Evolutionary conservation across 2,113 vertebrate species (phyloP), one percentile per base, ranked within the genome.

Genomic region (Phyllostomus discolor): DNA sequence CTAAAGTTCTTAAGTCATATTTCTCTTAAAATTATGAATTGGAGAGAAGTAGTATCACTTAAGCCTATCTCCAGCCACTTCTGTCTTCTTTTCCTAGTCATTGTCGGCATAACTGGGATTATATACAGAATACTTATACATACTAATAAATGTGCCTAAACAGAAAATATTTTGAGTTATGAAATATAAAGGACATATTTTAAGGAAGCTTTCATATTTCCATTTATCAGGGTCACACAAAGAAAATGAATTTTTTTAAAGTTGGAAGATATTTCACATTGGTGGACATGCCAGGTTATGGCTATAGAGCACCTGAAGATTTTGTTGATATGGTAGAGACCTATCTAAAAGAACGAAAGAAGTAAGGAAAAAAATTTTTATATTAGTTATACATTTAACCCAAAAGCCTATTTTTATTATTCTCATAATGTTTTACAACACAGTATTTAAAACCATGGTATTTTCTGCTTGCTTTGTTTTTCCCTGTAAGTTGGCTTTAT

Each of bases 261-360:
- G 99, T 99, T 89, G 99, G 99, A 73, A 99, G 98, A 96, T 97
- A 98, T 0, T 99, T 99, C 96, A 99, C 98, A 31, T 31, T 99
- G 50, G 99, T 99, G 66, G 99, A 99, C 98, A 99, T 99, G 99
- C 99, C 99, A 2, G 99, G 99, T 43, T 99, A 99, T 0, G 99
- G 99, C 78, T 99, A 99, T 98, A 98, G 75, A 43, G 99, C 99
- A 10, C 99, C 99, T 0, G 95, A 95, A 94, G 99, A 99, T 98
- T 99, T 99, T 81, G 99, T 98, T 89, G 99, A 99, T 11, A 99
- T 99, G 99, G 99, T 99, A 96, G 99, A 99, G 97, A 98, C 98
- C 33, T 99, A 99, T 91, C 99, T 99, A 84, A 98, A 98, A 98
- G 97, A 98, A 8, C 98, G 99, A 93, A 97, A 19, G 35, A 99